These are phyloP conservation scores for Nemotelus pantherinus DNA, from an alignment of 2,888 invertebrate genomes.

Conservation along the genomic window DNA sequence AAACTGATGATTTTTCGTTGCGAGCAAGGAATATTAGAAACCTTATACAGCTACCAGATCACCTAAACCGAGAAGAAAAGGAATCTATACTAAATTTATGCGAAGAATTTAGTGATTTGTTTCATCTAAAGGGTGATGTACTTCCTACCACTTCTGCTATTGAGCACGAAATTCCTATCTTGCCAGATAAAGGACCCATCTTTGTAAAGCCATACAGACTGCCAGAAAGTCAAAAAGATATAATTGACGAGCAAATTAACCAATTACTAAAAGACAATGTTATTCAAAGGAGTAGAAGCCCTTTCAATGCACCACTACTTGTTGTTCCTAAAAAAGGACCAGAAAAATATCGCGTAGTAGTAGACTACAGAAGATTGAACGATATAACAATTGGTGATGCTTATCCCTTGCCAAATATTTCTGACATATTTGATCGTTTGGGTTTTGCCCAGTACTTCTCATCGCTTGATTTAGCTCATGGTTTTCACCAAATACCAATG, in stretches of 20 bases:
- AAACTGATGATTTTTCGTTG: too few species aligned
- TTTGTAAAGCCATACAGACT: constrained; percentile 20
- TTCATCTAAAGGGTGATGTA: neutral
- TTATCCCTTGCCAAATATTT: constrained; percentile 11
- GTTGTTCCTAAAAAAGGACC: constrained; percentile 53
- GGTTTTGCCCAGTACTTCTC: constrained; percentile 9
- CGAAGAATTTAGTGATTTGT: neutral
- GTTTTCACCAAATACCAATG: constrained; percentile 15
- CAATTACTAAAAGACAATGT: constrained; percentile 45
- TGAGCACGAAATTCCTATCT: too few species aligned
- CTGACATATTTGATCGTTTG: neutral
- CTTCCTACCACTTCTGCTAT: too few species aligned
- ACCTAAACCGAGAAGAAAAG: too few species aligned
- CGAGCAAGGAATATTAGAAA: too few species aligned
- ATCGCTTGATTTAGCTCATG: too few species aligned
- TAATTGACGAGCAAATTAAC: too few species aligned
- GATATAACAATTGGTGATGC: constrained; percentile 5
- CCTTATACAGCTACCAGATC: too few species aligned
- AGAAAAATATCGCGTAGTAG: neutral
- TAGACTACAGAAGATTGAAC: neutral
- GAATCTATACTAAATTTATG: too few species aligned
- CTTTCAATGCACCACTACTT: constrained; percentile 53
- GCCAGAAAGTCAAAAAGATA: constrained; percentile 33
- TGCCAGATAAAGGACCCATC: neutral
- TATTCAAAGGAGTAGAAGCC: constrained; percentile 49